These are phyloP conservation scores for Brachymystax lenok DNA, from an alignment of 2,797 vertebrate genomes.

Conservation along the genomic window DNA sequence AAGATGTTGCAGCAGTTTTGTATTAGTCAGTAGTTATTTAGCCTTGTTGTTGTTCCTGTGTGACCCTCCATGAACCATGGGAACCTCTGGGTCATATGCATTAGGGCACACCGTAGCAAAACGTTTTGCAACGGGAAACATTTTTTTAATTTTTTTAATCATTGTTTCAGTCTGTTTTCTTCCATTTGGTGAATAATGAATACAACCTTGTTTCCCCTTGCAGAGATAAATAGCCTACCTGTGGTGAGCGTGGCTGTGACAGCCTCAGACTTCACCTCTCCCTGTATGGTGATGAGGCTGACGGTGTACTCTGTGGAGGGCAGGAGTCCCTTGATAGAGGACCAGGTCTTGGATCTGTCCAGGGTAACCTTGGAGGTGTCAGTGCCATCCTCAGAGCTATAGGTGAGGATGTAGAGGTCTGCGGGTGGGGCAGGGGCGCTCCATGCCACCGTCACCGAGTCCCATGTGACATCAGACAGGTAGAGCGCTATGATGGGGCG, in stretches of 20 bases:
- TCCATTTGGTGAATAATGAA: neutral
- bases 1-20: neutral
- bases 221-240: conserved; percentile 72
- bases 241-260: conserved; percentile 87
- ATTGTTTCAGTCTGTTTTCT: neutral
- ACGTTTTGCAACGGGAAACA: too few relatives aligned
- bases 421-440: conserved; percentile 91
- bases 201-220: neutral
- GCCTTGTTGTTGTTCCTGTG: neutral
- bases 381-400: conserved; percentile 81
- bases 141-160: neutral
- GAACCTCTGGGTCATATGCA: neutral
- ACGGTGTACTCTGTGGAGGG: conserved; percentile 90
- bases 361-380: conserved; percentile 84
- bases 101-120: neutral
- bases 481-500: conserved; percentile 93
- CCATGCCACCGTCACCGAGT: conserved; percentile 90
- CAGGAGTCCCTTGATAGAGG: conserved; percentile 81
- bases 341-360: conserved; percentile 85
- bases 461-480: conserved; percentile 92
- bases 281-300: conserved; percentile 89
- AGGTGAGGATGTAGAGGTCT: conserved; percentile 89
- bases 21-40: neutral
- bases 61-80: neutral
- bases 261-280: conserved; percentile 84